Evolutionary conservation across 2,113 vertebrate genomes (phyloP).

Genomic region (Galbula dea): DNA sequence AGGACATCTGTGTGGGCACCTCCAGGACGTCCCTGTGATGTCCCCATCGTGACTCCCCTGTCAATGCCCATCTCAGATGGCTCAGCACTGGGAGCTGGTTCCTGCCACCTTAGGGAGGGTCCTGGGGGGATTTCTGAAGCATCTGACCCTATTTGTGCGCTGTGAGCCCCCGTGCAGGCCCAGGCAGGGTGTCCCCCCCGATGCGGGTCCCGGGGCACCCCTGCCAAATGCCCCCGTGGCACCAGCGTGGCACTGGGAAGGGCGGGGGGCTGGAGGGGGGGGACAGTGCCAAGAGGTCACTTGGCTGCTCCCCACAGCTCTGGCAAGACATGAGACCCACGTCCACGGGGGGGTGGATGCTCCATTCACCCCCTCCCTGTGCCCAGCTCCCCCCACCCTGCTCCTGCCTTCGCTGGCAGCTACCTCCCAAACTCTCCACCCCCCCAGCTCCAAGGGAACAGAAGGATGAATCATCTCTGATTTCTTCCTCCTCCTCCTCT

Average conservation of each 20-base stretch:
- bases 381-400: neutral
- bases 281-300: neutral
- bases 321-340: neutral
- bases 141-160: neutral
- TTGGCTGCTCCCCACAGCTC: neutral
- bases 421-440: neutral
- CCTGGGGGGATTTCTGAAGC: neutral
- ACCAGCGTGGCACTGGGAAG: neutral
- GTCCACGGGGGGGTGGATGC: fast-evolving
- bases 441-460: neutral
- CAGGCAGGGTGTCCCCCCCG: fast-evolving
- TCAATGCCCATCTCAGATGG: neutral
- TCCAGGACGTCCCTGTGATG: neutral
- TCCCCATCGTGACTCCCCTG: fast-evolving
- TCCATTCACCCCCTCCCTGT: neutral
- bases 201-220: neutral
- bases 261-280: too few relatives aligned
- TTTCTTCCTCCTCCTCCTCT: neutral
- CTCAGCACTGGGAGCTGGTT: neutral
- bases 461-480: neutral
- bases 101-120: neutral
- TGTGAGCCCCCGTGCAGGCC: neutral
- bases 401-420: neutral
- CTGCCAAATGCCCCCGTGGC: neutral
- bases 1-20: neutral